Base-by-base conservation (phyloP, 2,797 vertebrate species). In the Silurus lanzhouensis region DNA sequence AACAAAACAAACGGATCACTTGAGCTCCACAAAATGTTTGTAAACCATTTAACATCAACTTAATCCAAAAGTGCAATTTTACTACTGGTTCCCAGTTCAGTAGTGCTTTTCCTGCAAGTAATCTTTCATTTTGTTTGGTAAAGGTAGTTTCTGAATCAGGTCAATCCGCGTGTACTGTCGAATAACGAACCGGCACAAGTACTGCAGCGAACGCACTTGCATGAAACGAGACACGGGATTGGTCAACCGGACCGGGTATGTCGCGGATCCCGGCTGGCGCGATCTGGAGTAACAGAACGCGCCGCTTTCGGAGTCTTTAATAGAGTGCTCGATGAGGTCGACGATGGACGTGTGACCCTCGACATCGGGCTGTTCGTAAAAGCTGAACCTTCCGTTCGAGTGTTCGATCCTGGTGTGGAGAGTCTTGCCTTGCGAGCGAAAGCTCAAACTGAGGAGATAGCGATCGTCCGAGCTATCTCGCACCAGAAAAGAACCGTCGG, bases 41-140 rank as follows among this genome's bases (percentile, higher is more conserved):
- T 98, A 97, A 99, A 98, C 97, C 94, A 85, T 95, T 95, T 95
- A 95, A 94, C 95, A 95, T 94, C 94, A 94, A 95, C 95, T 93
- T 92, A 95, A 96, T 96, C 95, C 96, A 96, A 98, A 95, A 97
- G 97, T 98, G 97, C 97, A 96, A 96, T 94, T 95, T 95, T 68
- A 95, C 95, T 95, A 96, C 95, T 92, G 90, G 92, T 92, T 96
- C 94, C 93, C 92, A 92, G 38, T 92, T 99, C 97, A 99, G 97
- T 99, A 99, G 98, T 99, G 98, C 96, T 99, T 99, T 95, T 99
- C 98, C 95, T 99, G 98, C 95, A 99, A 94, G 92, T 99, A 99
- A 96, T 99, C 98, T 97, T 99, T 99, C 98, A 99, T 99, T 95
- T 99, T 99, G 96, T 97, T 99, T 92, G 98, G 98, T 95, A 99